Base-by-base conservation (phyloP, 2,113 vertebrate genomes). In the Rhea pennata region DNA sequence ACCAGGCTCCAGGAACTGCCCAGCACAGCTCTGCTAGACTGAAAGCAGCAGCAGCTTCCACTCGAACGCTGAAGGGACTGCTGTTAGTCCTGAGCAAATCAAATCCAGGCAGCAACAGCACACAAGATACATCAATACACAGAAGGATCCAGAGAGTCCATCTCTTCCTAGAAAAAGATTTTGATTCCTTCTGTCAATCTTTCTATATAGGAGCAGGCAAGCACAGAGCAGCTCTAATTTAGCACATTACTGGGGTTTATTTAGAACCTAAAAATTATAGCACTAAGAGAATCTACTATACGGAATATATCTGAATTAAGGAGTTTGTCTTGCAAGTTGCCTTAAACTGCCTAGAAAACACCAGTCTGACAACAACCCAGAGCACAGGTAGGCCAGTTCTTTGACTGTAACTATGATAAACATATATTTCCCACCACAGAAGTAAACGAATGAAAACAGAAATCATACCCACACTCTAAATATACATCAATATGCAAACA, bases 1-100 rank as follows among this genome's bases (percentile, higher is more conserved):
- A 72, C 39, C 51, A 92, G 80, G 29, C 27, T 51, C 48, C 87
- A 91, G 81, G 67, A 92, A 93, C 70, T 91, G 84, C 86, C 62
- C 15, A 1, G 58, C 72, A 73, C 15, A 70, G 39, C 56, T 92
- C 65, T 86, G 31, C 51, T 48, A 74, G 59, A 71, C 3, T 2
- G 79, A 90, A 85, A 81, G 9, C 56, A 74, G 54, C 66, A 92
- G 65, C 54, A 79, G 19, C 24, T 92, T 87, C 29, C 65, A 66
- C 50, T 54, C 79, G 76, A 87, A 72, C n/a, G 9, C 72, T 66
- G 26, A 33, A 89, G 94, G 54, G 72, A 42, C 48, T 87, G 36
- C n/a, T 61, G 56, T 64, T 78, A 92, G 46, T 75, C 16, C 27
- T 16, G 6, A 74, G 33, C 33, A 86, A 88, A 87, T 76, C 20